Evolutionary conservation across 2,113 vertebrate genomes (phyloP), one percentile per base, ranked within the genome.

Genomic region (Tachysurus vachellii): DNA sequence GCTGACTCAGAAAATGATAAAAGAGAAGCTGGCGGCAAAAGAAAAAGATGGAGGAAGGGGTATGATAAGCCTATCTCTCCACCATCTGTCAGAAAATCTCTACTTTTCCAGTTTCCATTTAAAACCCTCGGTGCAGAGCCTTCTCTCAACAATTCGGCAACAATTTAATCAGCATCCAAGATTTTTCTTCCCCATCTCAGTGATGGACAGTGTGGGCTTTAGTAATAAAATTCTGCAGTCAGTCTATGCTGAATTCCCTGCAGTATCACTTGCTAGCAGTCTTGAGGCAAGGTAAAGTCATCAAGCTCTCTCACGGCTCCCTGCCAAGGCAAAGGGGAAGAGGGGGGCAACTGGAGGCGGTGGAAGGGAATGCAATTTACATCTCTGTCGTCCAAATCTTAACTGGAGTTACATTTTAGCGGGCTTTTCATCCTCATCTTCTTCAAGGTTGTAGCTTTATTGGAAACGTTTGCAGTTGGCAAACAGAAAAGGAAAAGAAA

Each of bases 251-350:
- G 59, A 85, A 85, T 86, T 80, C 84, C 68, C 83, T 56, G 68
- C 86, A 82, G 86, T 80, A 76, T 79, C 57, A 57, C 82, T 75
- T 59, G 50, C 73, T 87, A 62, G 86, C 80, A 85, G 62, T 66
- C 80, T 87, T 5, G 66, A 77, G 76, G 84, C 81, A 88, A 71
- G 89, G 89, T 90, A 90, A 90, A 88, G 85, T 90, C 87, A 90
- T 90, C 84, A 77, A 86, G 84, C 89, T 66, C 73, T 88, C 81
- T 86, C 57, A 36, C 42, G 75, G 81, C 75, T 64, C 36, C 79
- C 85, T 56, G 82, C 87, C 84, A 88, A 81, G 73, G 71, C 47
- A 80, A 53, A 44, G 19, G 71, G 71, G 85, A 57, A 42, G 66
- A 76, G 81, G 44, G 87, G 80, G 77, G 62, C 31, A 59, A 62